Evolutionary conservation across 1,140 invertebrate genomes (phyloP), one percentile per base, ranked within the genome.

Genomic region (Drosophila ficusphila): DNA sequence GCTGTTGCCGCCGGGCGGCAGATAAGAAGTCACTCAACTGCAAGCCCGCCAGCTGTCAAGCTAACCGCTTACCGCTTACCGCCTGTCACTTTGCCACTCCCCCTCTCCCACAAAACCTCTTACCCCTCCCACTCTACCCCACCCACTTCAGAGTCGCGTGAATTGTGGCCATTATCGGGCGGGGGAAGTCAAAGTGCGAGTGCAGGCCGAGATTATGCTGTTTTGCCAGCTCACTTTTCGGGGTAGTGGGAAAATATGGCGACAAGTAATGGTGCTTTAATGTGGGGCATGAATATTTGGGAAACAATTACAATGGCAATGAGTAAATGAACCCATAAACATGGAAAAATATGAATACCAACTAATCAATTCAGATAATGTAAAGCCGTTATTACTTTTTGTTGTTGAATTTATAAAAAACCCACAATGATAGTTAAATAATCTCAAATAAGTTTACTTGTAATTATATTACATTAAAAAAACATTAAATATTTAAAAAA

Each of bases 11-110:
- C 16, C n/a, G 65, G 29, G 29, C 38, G 18, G 38, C 8, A 69
- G 65, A 69, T 69, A 69, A 69, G 61, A 42, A 68, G 60, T 52
- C 42, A 52, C 27, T 67, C 46, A 65, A 65, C 61, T 67, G 25
- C 56, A 27, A 62, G 33, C 16, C 60, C 29, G 38, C 33, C 54
- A 64, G 60, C 64, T 65, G 60, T 62, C 60, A 64, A 19, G 19
- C 36, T 27, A 19, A 11, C 27, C 16, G 52, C 34, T 41, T 41
- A 21, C 36, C 21, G 11, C 34, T 39, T 9, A 3, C 36, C 9
- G 12, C 4, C 31, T 31, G 36, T 48, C 38, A 29, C 33, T n/a
- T n/a, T n/a, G n/a, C 2, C 39, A 8, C 6, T 11, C 19, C 19
- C 49, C 12, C 29, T 4, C 39, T 12, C 2, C 18, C 39, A 11